These are phyloP conservation scores for Eudasyphora cyanicolor DNA, from an alignment of 2,888 invertebrate genomes.

Conservation along the genomic window DNA sequence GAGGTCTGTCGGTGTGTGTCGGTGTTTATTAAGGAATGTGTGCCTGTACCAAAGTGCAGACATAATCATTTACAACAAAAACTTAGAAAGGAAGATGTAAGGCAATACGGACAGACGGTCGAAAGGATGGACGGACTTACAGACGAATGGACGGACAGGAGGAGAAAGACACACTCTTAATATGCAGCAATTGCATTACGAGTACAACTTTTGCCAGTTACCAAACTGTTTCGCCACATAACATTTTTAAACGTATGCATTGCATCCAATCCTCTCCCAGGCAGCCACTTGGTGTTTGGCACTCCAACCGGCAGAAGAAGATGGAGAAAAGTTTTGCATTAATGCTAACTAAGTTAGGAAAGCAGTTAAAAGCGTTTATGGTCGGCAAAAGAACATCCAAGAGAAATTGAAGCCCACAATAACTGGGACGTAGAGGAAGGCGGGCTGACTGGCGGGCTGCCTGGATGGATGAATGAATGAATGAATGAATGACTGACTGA, in stretches of 20 bases:
- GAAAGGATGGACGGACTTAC: no score
- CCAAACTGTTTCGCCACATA: not conserved
- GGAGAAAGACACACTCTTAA: not conserved
- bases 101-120: not conserved
- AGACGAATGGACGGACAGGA: not conserved
- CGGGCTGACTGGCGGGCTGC: not conserved
- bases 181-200: conserved; percentile 15
- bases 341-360: conserved; percentile 37
- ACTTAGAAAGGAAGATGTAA: conserved; percentile 47
- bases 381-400: conserved; percentile 21
- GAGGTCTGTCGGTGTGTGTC: not conserved
- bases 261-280: no score
- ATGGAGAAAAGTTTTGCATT: conserved; percentile 10
- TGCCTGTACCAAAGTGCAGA: conserved; percentile 52
- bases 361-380: conserved; percentile 40
- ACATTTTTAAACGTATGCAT: not conserved
- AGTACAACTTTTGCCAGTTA: not conserved
- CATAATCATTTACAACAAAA: conserved; percentile 48
- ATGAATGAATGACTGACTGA: not conserved
- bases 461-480: not conserved
- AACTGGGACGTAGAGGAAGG: not conserved
- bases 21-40: conserved; percentile 9
- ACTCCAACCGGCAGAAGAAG: not conserved
- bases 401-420: conserved; percentile 32
- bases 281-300: no score